Conservation (phyloP, 1,140 invertebrate species). For the Drosophila rufa region DNA sequence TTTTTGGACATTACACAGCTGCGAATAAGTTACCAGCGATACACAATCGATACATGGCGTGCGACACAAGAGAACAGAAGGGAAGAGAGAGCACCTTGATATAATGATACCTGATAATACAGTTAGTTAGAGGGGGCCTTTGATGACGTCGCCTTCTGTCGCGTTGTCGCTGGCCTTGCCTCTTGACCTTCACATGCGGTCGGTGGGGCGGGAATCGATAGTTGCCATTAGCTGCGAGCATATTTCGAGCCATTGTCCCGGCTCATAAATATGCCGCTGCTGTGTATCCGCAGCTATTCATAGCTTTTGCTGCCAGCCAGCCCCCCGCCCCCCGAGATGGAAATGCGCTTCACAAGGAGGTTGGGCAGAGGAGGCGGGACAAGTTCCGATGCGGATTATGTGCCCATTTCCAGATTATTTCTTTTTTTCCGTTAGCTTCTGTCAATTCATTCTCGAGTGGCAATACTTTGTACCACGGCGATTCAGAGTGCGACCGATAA, state of each 20-base stretch:
- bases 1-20: slow-evolving; percentile 9
- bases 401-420: slow-evolving; percentile 4
- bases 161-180: slow-evolving; percentile 24
- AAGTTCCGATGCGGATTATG: slow-evolving; percentile 33
- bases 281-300: slow-evolving; percentile 54
- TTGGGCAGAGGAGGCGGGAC: not conserved
- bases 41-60: slow-evolving; percentile 16
- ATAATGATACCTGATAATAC: slow-evolving; percentile 36
- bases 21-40: not conserved
- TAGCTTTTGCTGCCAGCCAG: slow-evolving; percentile 24
- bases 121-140: slow-evolving; percentile 16
- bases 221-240: slow-evolving; percentile 59
- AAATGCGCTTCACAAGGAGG: not conserved
- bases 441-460: slow-evolving; percentile 42
- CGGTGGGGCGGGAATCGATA: slow-evolving; percentile 59
- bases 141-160: slow-evolving; percentile 20
- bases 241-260: slow-evolving; percentile 39
- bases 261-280: slow-evolving; percentile 28
- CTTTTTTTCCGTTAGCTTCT: slow-evolving; percentile 14
- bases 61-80: not conserved
- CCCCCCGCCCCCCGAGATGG: not conserved
- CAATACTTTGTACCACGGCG: slow-evolving; percentile 53
- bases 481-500: slow-evolving; percentile 48
- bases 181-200: slow-evolving; percentile 60
- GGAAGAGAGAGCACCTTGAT: slow-evolving; percentile 5